These are phyloP conservation scores for Agraylea sexmaculata DNA, from an alignment of 1,140 invertebrate species.

Conservation along the genomic window DNA sequence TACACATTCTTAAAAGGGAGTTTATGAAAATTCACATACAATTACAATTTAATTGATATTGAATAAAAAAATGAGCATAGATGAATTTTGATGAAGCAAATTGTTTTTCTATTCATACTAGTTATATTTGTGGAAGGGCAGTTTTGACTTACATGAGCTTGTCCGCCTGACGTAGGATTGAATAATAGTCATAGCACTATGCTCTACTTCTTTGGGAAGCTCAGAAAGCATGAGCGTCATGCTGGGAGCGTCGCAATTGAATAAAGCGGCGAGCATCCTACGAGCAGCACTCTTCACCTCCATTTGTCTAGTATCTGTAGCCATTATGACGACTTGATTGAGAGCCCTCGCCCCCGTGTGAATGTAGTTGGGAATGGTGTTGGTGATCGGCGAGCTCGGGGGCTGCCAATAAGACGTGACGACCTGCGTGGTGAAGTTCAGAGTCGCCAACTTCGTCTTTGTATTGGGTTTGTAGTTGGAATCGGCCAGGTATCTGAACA, in stretches of 20 bases:
- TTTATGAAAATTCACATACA: too few species aligned
- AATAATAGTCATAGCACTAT: conserved; percentile 71
- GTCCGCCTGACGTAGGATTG: conserved; percentile 65
- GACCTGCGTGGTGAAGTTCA: conserved; percentile 63
- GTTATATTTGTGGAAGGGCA: too few species aligned
- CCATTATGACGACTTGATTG: conserved; percentile 51
- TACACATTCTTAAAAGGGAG: too few species aligned
- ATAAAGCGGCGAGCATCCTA: conserved; percentile 70
- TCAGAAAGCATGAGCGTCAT: conserved; percentile 69
- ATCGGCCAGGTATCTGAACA: conserved; percentile 73
- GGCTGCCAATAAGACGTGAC: conserved; percentile 44
- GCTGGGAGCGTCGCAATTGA: conserved; percentile 78
- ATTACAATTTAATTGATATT: too few species aligned
- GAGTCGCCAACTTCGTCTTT: conserved; percentile 66
- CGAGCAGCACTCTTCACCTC: conserved; percentile 72
- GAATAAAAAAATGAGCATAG: too few species aligned
- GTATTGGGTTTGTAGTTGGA: conserved; percentile 78
- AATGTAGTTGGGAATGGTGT: too few species aligned
- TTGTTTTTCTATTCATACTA: too few species aligned
- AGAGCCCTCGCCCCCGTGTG: conserved; percentile 45
- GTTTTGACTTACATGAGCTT: conserved; percentile 38
- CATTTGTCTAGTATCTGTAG: conserved; percentile 56
- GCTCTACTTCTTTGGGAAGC: conserved; percentile 72
- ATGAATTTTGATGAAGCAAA: too few species aligned
- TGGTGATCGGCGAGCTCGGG: conserved; percentile 30